Conservation (phyloP, 2,113 vertebrate genomes). For the Xiphophorus hellerii region DNA sequence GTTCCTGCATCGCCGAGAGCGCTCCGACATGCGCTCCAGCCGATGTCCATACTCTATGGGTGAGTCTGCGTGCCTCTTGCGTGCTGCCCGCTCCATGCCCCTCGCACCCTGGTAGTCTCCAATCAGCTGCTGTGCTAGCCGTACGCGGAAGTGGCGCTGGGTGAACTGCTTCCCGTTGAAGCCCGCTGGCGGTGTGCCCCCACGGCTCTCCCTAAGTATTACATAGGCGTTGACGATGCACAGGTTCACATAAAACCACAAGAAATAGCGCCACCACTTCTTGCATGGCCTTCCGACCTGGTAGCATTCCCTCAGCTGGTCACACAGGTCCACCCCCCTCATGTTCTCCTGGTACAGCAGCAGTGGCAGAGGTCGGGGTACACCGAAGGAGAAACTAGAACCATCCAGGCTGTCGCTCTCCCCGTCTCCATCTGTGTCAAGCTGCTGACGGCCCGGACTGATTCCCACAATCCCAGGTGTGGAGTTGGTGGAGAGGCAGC, state of each 20-base stretch:
- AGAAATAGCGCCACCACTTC: conserved; percentile 86
- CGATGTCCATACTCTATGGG: conserved; percentile 85
- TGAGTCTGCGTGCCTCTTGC: conserved; percentile 82
- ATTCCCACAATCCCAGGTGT: conserved; percentile 84
- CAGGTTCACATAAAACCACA: conserved; percentile 86
- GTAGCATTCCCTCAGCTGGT: conserved; percentile 85
- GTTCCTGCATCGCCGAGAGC: conserved; percentile 83
- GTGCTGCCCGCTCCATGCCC: conserved; percentile 83
- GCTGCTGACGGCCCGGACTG: conserved; percentile 72
- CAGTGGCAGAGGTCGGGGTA: conserved; percentile 80
- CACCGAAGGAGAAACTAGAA: conserved; percentile 61
- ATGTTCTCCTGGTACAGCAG: conserved; percentile 85
- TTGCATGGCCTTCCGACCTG: conserved; percentile 83
- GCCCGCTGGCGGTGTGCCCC: conserved; percentile 74
- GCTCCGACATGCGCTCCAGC: conserved; percentile 85
- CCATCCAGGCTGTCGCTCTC: conserved; percentile 68
- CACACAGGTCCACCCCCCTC: conserved; percentile 82
- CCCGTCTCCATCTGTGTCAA: conserved; percentile 55
- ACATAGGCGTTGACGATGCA: conserved; percentile 85
- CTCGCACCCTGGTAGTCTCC: conserved; percentile 84
- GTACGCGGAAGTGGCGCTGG: conserved; percentile 83
- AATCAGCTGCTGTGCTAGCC: conserved; percentile 84
- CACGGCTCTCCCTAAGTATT: conserved; percentile 79
- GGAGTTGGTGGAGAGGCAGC: conserved; percentile 82
- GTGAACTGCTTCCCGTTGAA: conserved; percentile 84